Evolutionary conservation across 1,140 invertebrate species (phyloP), one percentile per base, ranked within the genome.

Genomic region (Cryptotermes secundus): DNA sequence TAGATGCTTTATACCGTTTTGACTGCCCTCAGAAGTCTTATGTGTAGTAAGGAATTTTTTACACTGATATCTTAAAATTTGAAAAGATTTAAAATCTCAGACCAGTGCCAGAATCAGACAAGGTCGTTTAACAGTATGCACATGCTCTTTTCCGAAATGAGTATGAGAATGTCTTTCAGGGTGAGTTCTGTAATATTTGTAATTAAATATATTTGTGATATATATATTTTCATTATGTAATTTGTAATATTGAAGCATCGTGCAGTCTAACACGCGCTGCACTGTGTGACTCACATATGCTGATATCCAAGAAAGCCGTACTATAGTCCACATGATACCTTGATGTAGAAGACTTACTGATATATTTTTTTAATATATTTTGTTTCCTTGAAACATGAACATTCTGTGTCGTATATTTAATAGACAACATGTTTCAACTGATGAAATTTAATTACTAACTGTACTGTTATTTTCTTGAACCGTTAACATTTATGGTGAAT

Each of bases 131-230:
- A 24, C 22, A 59, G n/a, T 31, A 72, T 4, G 9, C 26, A 6
- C 59, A 31, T 72, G 26, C 26, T 31, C n/a, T 72, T 31, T 9
- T 26, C 14, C 59, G 7, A 72, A 31, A 6, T 72, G 1, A n/a
- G n/a, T 31, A 9, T 9, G n/a, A 6, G 31, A 1, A 7, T 72
- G 59, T 31, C n/a, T 31, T 72, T 72, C 26, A 72, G 26, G n/a
- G 16, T 72, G 3, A 31, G n/a, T 31, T 72, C n/a, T 31, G n/a
- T 31, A 12, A 31, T 72, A 31, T 72, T n/a, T 72, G 26, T 72
- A 72, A 72, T 26, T n/a, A n/a, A 72, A 72, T 31, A n/a, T 31
- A 72, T 31, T 72, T 72, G 59, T 72, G n/a, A 72, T 72, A 72
- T 72, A 31, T 72, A 31, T 72, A 49, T 72, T 72, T 72, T 19